These are phyloP conservation scores for Merluccius polli DNA, from an alignment of 2,797 vertebrate genomes.

Conservation along the genomic window DNA sequence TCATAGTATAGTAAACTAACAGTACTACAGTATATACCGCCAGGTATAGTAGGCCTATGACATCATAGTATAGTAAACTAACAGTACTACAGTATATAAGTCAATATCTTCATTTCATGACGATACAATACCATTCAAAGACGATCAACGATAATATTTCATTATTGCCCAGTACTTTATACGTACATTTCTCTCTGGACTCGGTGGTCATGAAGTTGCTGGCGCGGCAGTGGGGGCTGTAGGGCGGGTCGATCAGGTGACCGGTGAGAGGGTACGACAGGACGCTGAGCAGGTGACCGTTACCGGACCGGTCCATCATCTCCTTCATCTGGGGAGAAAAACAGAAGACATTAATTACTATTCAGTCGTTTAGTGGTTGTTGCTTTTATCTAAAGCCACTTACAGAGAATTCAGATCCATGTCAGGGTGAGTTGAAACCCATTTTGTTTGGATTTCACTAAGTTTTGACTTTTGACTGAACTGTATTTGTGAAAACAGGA, in stretches of 20 bases:
- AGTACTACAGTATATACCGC: too few species aligned
- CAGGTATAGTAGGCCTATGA: background rate
- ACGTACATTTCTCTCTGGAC: background rate
- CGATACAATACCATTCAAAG: too few species aligned
- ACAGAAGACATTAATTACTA: background rate
- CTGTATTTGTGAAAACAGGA: too few species aligned
- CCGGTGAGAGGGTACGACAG: constrained; percentile 62
- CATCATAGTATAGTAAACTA: background rate
- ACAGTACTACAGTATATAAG: background rate
- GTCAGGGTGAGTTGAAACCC: background rate
- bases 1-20: too few species aligned
- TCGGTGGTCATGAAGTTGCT: constrained; percentile 35
- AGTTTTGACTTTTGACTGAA: too few species aligned
- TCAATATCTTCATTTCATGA: too few species aligned
- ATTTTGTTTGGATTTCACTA: too few species aligned
- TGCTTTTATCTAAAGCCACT: background rate
- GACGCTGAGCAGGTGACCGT: constrained; percentile 60
- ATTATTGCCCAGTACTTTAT: too few species aligned
- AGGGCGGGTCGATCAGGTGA: constrained; percentile 70
- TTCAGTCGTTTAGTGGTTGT: background rate
- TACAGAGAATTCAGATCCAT: background rate
- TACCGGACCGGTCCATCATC: constrained; percentile 64
- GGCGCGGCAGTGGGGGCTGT: constrained; percentile 43
- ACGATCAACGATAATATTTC: too few species aligned
- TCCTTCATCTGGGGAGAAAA: constrained; percentile 55